phyloP scores from a whole-genome alignment of 2,797 vertebrate species.

The Hippoglossus hippoglossus region DNA sequence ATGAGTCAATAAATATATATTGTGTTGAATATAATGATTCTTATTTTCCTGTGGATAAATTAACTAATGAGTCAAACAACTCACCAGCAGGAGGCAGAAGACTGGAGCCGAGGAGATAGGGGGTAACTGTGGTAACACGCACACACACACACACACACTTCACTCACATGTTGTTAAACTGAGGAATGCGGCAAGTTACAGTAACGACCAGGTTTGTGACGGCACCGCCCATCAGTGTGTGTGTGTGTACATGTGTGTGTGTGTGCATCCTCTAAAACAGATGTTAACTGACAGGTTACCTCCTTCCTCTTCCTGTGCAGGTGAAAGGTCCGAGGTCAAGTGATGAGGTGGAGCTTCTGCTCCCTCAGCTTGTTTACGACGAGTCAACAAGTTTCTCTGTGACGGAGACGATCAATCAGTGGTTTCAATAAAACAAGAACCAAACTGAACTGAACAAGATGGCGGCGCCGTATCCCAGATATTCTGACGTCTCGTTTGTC shows the following conservation, averaged over 20 bases:
- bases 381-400: background rate
- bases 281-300: background rate
- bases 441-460: no score
- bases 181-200: conserved; percentile 29
- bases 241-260: conserved; percentile 14
- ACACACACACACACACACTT: conserved; percentile 11
- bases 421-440: no score
- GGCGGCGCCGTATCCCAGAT: no score
- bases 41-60: no score
- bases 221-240: background rate
- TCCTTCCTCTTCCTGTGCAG: background rate
- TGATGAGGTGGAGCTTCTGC: conserved; percentile 7
- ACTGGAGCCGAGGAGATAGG: background rate
- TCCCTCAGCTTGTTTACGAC: background rate
- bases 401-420: background rate
- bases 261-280: background rate
- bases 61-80: no score
- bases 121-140: conserved; percentile 3
- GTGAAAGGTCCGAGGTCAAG: background rate
- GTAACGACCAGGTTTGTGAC: conserved; percentile 14
- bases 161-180: conserved; percentile 24
- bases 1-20: no score
- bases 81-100: conserved; percentile 20
- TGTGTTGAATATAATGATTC: no score
- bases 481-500: no score